Evolutionary conservation across 1,140 invertebrate species (phyloP), one percentile per base, ranked within the genome.

Genomic region (Cotesia glomerata): DNA sequence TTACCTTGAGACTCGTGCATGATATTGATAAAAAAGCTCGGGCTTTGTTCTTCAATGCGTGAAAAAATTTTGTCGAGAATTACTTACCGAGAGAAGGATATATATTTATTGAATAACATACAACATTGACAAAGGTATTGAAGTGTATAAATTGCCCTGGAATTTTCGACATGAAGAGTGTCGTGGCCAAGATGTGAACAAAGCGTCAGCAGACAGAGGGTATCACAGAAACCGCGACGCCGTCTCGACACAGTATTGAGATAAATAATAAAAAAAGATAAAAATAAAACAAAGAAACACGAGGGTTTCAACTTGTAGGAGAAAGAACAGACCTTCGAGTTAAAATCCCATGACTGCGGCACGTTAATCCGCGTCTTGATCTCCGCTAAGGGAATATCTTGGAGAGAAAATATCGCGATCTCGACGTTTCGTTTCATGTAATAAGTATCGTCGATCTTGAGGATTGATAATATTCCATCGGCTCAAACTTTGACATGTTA

Each of bases 311-410:
- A 18, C 56, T 45, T 45, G 66, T 16, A 32, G 45, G 45, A 35
- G 68, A 59, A 62, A 70, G 56, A 66, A 63, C 39, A 63, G 62
- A 66, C 59, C 70, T 63, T 58, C 64, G 70, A 71, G 61, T 61
- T 66, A 72, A 66, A 72, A 63, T 65, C 62, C 32, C 62, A 32
- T 71, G 69, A 71, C 69, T 45, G 26, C 13, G 36, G 51, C 26
- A 39, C 51, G 49, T 58, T 72, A 72, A 72, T 72, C 70, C 63
- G 63, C 45, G 70, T 45, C 63, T 65, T 72, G 70, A 72, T 72
- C 70, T 72, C 70, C n/a, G 32, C 45, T 32, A 14, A 52, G 49
- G 52, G 36, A 3, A 35, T 18, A 51, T 11, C 14, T 8, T 32
- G 34, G 1, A 34, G 61, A 39, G 14, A 11, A n/a, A 65, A 39